Conservation (phyloP, 1,140 invertebrate species). For the Eumaeus atala region DNA sequence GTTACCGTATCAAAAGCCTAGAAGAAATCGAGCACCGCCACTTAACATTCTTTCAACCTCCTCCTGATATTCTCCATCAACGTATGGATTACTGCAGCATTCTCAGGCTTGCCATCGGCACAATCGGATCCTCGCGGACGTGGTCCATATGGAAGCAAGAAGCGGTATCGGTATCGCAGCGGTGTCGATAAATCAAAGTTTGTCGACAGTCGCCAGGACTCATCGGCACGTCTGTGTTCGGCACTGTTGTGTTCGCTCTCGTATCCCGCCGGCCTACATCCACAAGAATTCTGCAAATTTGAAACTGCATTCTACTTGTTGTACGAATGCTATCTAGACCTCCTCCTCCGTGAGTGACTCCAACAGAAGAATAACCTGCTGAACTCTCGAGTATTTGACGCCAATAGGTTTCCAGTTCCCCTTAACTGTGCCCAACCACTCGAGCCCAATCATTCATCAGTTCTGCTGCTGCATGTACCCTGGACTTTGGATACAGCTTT, state of each 20-base stretch:
- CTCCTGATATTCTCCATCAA: conserved; percentile 37
- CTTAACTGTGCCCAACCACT: conserved; percentile 21
- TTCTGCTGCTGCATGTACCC: conserved; percentile 23
- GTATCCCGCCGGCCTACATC: too few species aligned
- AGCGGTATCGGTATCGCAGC: conserved; percentile 30
- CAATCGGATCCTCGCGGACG: conserved; percentile 42
- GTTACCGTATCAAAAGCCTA: conserved; percentile 47
- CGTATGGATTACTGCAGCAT: too few species aligned
- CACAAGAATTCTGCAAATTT: too few species aligned
- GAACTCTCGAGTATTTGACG: conserved; percentile 30
- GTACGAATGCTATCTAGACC: too few species aligned
- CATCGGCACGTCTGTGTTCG: conserved; percentile 21
- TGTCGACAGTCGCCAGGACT: conserved; percentile 43
- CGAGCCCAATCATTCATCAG: conserved; percentile 23
- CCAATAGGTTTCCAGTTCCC: conserved; percentile 35
- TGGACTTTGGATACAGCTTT: conserved; percentile 27
- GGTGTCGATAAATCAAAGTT: conserved; percentile 56
- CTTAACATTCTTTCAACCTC: conserved; percentile 32
- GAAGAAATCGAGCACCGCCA: conserved; percentile 35
- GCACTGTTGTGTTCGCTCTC: conserved; percentile 24
- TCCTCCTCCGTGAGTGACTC: conserved; percentile 27
- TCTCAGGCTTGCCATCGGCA: too few species aligned
- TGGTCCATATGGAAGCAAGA: conserved; percentile 31
- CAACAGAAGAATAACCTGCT: too few species aligned
- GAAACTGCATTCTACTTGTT: too few species aligned